phyloP scores from a whole-genome alignment of 2,797 vertebrate species.

The Bradypus variegatus region DNA sequence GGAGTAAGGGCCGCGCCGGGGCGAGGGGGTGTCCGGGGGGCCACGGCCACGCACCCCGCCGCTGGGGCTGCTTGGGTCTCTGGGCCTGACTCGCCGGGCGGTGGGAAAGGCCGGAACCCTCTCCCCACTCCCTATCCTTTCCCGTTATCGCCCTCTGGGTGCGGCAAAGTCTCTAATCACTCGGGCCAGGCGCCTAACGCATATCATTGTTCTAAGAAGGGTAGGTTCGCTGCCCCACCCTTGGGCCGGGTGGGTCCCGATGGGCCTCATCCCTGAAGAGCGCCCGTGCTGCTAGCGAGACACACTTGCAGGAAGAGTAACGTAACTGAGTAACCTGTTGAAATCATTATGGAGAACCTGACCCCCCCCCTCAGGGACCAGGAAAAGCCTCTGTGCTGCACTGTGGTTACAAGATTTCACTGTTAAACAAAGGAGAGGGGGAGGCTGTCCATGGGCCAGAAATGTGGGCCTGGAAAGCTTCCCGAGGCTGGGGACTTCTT shows the following conservation, averaged over 20 bases:
- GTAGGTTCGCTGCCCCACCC: too few species aligned
- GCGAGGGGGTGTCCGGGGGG: not conserved
- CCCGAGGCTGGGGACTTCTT: not conserved
- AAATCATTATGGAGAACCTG: not conserved
- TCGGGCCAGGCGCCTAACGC: not conserved
- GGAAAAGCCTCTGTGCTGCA: not conserved
- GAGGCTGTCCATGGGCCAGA: not conserved
- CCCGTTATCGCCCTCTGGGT: not conserved
- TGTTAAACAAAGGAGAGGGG: not conserved
- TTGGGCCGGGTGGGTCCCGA: too few species aligned
- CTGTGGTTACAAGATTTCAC: not conserved
- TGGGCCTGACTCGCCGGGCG: not conserved
- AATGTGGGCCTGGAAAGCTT: not conserved
- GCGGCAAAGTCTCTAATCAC: not conserved
- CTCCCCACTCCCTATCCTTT: not conserved
- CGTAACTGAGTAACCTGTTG: not conserved
- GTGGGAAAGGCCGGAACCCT: not conserved
- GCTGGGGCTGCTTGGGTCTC: too few species aligned
- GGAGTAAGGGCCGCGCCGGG: conserved; percentile 49
- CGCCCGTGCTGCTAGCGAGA: not conserved
- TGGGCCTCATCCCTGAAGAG: not conserved
- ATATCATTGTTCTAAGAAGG: not conserved
- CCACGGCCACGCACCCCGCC: not conserved
- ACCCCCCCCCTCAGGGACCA: not conserved
- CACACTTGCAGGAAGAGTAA: not conserved